Evolutionary conservation across 2,797 vertebrate species (phyloP), one percentile per base, ranked within the genome.

Genomic region (Capromys pilorides): DNA sequence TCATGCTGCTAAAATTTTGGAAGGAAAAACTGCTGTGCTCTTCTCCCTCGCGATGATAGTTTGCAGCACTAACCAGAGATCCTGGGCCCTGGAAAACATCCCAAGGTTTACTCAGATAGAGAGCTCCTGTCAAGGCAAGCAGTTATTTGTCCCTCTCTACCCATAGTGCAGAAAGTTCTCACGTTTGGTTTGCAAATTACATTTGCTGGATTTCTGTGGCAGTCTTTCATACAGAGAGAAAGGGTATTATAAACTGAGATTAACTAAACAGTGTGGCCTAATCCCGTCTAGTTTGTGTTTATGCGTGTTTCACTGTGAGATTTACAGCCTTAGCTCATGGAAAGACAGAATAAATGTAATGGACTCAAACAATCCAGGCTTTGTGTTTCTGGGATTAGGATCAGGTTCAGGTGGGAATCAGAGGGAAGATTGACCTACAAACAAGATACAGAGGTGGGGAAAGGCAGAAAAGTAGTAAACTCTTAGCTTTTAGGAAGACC

Each of bases 271-370:
- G 96, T 94, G 96, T 89, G 2, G 96, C 96, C 92, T 98, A 98
- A 98, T 98, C 98, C 97, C 64, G 88, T 96, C 97, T 97, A 91
- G 96, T 97, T 98, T 97, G 97, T 98, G 98, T 98, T 98, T 98
- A 98, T 98, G 97, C 94, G 71, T 98, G 97, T 97, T 96, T 98
- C 97, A 94, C 97, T 97, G 94, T 97, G 91, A 97, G 98, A 98
- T 98, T 98, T 98, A 94, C 83, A 97, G 95, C 69, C 77, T 98
- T 96, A 97, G 96, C 94, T 98, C 95, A 94, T 97, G 97, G 97
- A 98, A 98, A 97, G 95, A 96, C 97, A 98, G 97, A 95, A 95
- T 95, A 97, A 98, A 96, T 31, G 66, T 66, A 95, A 93, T 91
- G 95, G 96, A 97, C 77, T 96, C 94, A 97, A 97, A 98, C 97